A percentile compares a stretch with the other conserved stretches of the same genome.
phyloP scores from a whole-genome alignment of 2,888 invertebrate species.

The Lepidocyrtinus sp. region DNA sequence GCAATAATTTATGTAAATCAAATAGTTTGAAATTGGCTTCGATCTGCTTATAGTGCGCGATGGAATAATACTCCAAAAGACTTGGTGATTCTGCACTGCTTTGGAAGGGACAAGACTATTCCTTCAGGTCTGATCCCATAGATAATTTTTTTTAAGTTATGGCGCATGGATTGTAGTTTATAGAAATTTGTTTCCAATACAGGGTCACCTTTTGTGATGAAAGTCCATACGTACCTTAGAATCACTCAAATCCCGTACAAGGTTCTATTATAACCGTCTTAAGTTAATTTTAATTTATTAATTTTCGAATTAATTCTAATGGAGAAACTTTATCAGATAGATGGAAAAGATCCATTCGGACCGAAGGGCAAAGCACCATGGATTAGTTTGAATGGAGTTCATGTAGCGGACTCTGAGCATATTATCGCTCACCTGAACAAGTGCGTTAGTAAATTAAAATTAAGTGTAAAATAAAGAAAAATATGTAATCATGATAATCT shows the following conservation, averaged over 20 bases:
- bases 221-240: slow-evolving; percentile 54
- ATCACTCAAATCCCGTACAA: slow-evolving; percentile 51
- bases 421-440: slow-evolving; percentile 55
- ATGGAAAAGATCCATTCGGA: slow-evolving; percentile 42
- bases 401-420: slow-evolving; percentile 60
- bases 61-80: slow-evolving; percentile 59
- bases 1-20: neutral
- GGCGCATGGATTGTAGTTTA: too few species aligned
- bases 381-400: slow-evolving; percentile 64
- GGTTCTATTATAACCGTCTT: neutral
- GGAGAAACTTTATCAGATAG: too few species aligned
- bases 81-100: slow-evolving; percentile 49
- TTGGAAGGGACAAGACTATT: slow-evolving; percentile 38
- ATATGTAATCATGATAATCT: neutral
- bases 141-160: too few species aligned
- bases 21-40: neutral
- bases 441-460: slow-evolving; percentile 22
- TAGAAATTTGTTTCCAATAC: too few species aligned
- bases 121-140: too few species aligned
- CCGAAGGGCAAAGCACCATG: slow-evolving; percentile 66
- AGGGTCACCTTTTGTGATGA: slow-evolving; percentile 50
- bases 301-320: too few species aligned
- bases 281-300: neutral
- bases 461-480: neutral
- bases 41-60: slow-evolving; percentile 26